Evolutionary conservation across 2,888 invertebrate species (phyloP), one percentile per base, ranked within the genome.

Genomic region (Brachyopa scutellaris): DNA sequence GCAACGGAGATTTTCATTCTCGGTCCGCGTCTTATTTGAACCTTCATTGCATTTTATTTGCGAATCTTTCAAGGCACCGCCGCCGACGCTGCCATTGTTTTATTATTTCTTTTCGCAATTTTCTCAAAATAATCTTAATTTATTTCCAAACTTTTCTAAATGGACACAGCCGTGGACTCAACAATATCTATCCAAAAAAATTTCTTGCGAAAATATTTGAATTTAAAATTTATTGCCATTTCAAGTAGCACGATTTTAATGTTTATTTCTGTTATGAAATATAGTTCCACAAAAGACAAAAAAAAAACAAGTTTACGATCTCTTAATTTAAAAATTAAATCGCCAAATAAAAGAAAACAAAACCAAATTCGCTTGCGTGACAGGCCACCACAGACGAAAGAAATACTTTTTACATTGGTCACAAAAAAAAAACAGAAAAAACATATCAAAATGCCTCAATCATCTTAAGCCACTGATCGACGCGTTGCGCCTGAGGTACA

Each of bases 171-270:
- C n/a, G n/a, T n/a, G n/a, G 40, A 26, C 13, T 26, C 26, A 19
- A 19, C 17, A 19, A 49, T n/a, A n/a, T n/a, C n/a, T n/a, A n/a
- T n/a, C n/a, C n/a, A n/a, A n/a, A n/a, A n/a, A n/a, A n/a, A n/a
- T 59, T 38, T 40, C 57, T 70, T 70, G 61, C 61, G 70, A 70
- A 70, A 70, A 70, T 70, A 70, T 70, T 70, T 61, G 31, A 70
- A 70, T 70, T 61, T 42, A 29, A 31, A 49, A 70, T 70, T 70
- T 21, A 31, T 61, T 33, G 21, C 61, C 59, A 51, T 51, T 70
- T 51, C 31, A 51, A 61, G 61, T 70, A 49, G 49, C 59, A 59
- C 70, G 59, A 70, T 59, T 47, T 49, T 23, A 45, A 17, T 61
- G 59, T 51, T 38, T 31, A 61, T 70, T 61, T 26, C 47, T 36